phyloP scores from a whole-genome alignment of 2,113 vertebrate species.

The Neolamprologus modestus region DNA sequence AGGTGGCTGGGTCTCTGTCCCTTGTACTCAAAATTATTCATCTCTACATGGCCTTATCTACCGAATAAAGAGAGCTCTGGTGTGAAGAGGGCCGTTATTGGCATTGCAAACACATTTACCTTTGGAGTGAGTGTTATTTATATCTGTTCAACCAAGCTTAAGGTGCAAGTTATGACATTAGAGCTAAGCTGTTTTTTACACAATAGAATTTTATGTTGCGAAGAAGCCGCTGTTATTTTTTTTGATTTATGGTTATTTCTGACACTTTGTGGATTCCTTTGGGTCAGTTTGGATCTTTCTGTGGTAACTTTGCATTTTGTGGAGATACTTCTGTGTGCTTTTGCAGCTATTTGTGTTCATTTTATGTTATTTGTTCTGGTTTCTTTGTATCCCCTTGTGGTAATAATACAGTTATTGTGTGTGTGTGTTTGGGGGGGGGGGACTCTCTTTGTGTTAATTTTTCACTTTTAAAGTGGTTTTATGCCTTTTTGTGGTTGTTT shows the following conservation, averaged over 20 bases:
- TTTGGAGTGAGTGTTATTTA: neutral
- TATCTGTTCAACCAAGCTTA: neutral
- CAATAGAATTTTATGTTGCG: neutral
- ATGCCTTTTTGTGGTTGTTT: neutral
- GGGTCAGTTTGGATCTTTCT: neutral
- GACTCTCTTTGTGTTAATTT: neutral
- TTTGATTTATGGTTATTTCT: neutral
- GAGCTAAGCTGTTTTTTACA: neutral
- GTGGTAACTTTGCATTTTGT: neutral
- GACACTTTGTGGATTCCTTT: neutral
- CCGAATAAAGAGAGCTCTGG: neutral
- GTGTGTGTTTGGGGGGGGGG: neutral
- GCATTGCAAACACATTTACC: neutral
- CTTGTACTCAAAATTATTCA: neutral
- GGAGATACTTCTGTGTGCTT: neutral
- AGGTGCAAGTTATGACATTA: neutral
- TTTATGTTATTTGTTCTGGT: neutral
- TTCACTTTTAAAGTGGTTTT: neutral
- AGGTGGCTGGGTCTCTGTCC: conserved; percentile 37
- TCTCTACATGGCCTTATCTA: neutral
- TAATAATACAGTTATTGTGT: neutral
- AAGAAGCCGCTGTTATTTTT: neutral
- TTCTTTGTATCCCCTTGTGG: neutral
- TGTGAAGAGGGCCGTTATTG: neutral
- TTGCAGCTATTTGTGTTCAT: neutral